Base-by-base conservation (phyloP, 2,888 invertebrate genomes). In the Spodoptera exigua region DNA sequence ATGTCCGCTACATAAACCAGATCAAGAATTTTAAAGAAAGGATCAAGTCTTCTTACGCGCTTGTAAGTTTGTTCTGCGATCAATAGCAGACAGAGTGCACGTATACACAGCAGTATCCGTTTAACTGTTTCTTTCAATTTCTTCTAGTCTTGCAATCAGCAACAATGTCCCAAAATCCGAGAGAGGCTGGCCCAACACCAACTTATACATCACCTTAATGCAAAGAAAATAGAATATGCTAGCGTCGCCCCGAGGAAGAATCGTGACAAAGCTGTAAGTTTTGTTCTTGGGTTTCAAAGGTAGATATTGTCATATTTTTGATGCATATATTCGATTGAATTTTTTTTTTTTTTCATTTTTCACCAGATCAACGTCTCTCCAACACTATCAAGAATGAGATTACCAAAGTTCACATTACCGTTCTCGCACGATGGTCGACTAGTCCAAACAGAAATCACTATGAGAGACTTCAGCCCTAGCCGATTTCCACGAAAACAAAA, bases 151-250 rank as follows among this genome's bases (percentile, higher is more conserved):
- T 88, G 88, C 58, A 76, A 76, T 36, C 75, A 74, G 54, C 49
- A 79, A 0, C 66, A 72, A 10, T 88, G 88, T 43, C 78, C 83
- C 0, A 48, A 46, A 7, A 80, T 88, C 4, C 81, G 62, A 32
- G 76, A 84, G 39, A 75, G 89, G 2, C 40, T 85, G 43, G 69
- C 76, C 1, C 57, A 59, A 0, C 86, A 86, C 14, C 70, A 67
- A 1, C 51, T 48, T 0, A 52, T 67, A 0, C 67, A 73, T 5
- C 80, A 83, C 39, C 21, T 66, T 16, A 16, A 27, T 3, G 10
- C 47, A 11, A 41, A 1, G 11, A 53, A 37, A 32, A 17, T 2
- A 2, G 43, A 57, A 7, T 17, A 51, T 7, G 9, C 32, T 17
- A 16, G 35, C 4, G 18, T 43, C 1, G 44, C 48, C 0, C 21